These are phyloP conservation scores for Mesorhabditis spiculigera DNA, from an alignment of 2,888 invertebrate species.

Conservation along the genomic window DNA sequence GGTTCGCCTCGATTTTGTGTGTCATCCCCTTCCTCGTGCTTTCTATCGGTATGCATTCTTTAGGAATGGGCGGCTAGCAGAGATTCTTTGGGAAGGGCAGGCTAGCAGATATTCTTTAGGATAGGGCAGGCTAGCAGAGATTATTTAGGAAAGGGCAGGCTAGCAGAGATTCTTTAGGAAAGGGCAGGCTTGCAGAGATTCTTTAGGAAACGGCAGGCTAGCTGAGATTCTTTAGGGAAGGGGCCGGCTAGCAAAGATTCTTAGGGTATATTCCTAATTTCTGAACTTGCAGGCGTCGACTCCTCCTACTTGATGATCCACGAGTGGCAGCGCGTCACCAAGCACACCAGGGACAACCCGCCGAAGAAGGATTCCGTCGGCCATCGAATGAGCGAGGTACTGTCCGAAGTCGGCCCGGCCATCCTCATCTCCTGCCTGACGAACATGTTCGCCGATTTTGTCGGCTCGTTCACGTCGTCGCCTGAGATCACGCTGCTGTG, in stretches of 20 bases:
- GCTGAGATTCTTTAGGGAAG: too few relatives aligned
- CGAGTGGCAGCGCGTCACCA: slow-evolving; percentile 48
- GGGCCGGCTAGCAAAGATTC: too few relatives aligned
- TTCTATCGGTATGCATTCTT: slow-evolving; percentile 41
- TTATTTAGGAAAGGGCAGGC: too few relatives aligned
- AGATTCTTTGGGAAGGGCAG: neutral
- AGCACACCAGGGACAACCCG: slow-evolving; percentile 28
- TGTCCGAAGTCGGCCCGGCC: slow-evolving; percentile 52
- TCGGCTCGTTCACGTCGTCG: slow-evolving; percentile 50
- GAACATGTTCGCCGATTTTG: slow-evolving; percentile 52
- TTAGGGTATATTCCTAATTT: too few relatives aligned
- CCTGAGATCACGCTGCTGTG: slow-evolving; percentile 53
- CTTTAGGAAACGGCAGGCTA: too few relatives aligned
- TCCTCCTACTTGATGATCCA: slow-evolving; percentile 56
- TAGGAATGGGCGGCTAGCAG: too few relatives aligned
- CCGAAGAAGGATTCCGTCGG: slow-evolving; percentile 34
- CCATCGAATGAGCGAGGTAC: slow-evolving; percentile 37
- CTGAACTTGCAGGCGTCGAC: slow-evolving; percentile 31
- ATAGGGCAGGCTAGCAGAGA: too few relatives aligned
- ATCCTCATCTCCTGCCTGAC: slow-evolving; percentile 53
- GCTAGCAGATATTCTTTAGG: too few relatives aligned
- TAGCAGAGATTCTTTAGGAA: too few relatives aligned
- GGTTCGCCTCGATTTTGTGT: slow-evolving; percentile 48
- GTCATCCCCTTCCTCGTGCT: slow-evolving; percentile 53
- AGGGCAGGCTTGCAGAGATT: too few relatives aligned